Conservation (phyloP, 2,113 vertebrate species). For the Narcine bancroftii region DNA sequence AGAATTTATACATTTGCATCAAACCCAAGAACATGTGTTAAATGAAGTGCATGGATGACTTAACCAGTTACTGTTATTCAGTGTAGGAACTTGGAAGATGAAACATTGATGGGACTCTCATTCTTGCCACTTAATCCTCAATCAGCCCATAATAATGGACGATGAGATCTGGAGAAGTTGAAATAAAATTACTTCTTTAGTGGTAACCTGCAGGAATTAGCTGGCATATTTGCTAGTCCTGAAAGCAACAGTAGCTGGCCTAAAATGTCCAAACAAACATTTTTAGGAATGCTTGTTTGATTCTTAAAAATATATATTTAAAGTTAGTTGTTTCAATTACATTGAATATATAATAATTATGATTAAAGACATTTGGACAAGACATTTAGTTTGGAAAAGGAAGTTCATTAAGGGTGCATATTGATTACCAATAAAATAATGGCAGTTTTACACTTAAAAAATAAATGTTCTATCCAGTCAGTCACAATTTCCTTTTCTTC, state of each 20-base stretch:
- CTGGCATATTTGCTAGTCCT: background rate
- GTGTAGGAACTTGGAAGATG: background rate
- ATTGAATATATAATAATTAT: background rate
- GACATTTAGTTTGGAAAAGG: background rate
- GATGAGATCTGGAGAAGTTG: background rate
- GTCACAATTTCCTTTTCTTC: background rate
- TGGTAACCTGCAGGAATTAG: background rate
- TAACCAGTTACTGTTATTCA: background rate
- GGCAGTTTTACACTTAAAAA: background rate
- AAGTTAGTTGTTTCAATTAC: background rate
- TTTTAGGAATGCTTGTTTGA: too few relatives aligned
- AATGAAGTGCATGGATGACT: background rate
- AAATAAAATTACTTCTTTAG: background rate
- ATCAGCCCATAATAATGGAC: background rate
- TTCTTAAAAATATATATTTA: too few relatives aligned
- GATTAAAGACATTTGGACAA: background rate
- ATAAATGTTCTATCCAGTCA: background rate
- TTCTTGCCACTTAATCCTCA: background rate
- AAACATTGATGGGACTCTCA: background rate
- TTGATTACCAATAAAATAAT: background rate
- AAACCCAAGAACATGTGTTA: background rate
- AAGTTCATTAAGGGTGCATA: background rate
- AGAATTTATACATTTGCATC: background rate
- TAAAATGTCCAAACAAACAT: too few relatives aligned
- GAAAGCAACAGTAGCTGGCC: background rate